phyloP scores from a whole-genome alignment of 2,797 vertebrate genomes.

The Acestrorhynchus altus region DNA sequence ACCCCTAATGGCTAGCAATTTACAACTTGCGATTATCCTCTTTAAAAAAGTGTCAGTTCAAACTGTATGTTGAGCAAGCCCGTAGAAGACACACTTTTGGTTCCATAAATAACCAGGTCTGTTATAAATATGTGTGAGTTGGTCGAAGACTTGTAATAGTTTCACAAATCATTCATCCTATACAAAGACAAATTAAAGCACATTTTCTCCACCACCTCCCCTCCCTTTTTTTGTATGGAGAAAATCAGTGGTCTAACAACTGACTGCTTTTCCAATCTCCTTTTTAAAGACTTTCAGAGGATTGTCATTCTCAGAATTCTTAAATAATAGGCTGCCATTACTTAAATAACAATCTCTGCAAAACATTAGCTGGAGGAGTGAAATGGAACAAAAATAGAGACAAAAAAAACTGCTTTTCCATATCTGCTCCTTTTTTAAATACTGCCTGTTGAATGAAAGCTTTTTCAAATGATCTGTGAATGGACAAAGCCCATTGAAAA shows the following conservation, averaged over 20 bases:
- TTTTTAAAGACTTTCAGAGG: slow-evolving; percentile 40
- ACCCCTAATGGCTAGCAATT: no score
- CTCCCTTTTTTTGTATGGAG: slow-evolving; percentile 21
- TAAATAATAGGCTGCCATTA: slow-evolving; percentile 49
- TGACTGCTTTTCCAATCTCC: slow-evolving; percentile 53
- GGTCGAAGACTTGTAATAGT: no score
- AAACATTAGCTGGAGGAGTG: slow-evolving; percentile 39
- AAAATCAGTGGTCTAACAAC: slow-evolving; percentile 25
- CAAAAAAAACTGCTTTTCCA: slow-evolving; percentile 45
- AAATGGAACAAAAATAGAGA: slow-evolving; percentile 28
- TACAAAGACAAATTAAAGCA: slow-evolving; percentile 32
- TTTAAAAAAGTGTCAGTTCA: no score
- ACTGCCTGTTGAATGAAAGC: slow-evolving; percentile 6
- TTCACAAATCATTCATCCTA: slow-evolving; percentile 36
- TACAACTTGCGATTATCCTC: no score
- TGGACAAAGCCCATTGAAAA: slow-evolving; percentile 41
- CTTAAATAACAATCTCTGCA: slow-evolving; percentile 38
- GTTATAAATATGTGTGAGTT: no score
- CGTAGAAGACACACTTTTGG: no score
- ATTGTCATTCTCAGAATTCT: slow-evolving; percentile 44
- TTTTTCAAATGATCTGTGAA: slow-evolving; percentile 44
- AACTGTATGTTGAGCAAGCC: no score
- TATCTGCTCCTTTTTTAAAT: slow-evolving; percentile 23
- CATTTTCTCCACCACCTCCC: not conserved
- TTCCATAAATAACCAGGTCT: no score